These are phyloP conservation scores for Pemphredon lugubris DNA, from an alignment of 2,888 invertebrate genomes.

Conservation along the genomic window DNA sequence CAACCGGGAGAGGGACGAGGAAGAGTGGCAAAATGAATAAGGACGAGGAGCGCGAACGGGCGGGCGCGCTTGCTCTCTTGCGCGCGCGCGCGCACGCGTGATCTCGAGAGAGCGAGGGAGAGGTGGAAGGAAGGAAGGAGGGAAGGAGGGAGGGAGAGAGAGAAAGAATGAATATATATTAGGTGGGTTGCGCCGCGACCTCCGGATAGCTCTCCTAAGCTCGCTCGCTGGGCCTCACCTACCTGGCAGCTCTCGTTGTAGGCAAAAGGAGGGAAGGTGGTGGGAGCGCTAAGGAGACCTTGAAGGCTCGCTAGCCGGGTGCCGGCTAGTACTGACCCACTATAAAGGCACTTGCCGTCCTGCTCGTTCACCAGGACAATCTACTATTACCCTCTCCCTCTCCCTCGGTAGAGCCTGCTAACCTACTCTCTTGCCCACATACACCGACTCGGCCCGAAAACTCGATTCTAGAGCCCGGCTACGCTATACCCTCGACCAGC, in stretches of 20 bases:
- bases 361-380: slow-evolving; percentile 73
- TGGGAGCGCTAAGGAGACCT: slow-evolving; percentile 72
- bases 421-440: slow-evolving; percentile 74
- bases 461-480: slow-evolving; percentile 69
- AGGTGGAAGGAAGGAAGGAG: slow-evolving; percentile 19
- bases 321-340: slow-evolving; percentile 80
- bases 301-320: slow-evolving; percentile 77
- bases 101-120: slow-evolving; percentile 10
- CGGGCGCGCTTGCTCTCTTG: no score
- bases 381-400: slow-evolving; percentile 72
- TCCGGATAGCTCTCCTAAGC: slow-evolving; percentile 65
- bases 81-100: no score
- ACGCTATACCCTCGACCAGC: slow-evolving; percentile 57
- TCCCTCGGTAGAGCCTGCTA: slow-evolving; percentile 77
- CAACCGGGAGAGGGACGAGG: slow-evolving; percentile 47
- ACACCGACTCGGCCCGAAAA: slow-evolving; percentile 68
- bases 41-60: no score
- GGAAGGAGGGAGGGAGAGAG: slow-evolving; percentile 31
- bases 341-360: slow-evolving; percentile 80
- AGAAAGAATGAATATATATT: slow-evolving; percentile 71
- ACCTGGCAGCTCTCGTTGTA: slow-evolving; percentile 73
- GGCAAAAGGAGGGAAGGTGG: slow-evolving; percentile 57
- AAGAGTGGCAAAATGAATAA: slow-evolving; percentile 29
- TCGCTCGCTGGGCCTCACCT: slow-evolving; percentile 66
- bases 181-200: slow-evolving; percentile 65